A percentile compares a stretch with the other conserved stretches of the same genome.
These are phyloP conservation scores for Ashinkailepas kermadecensis DNA, from an alignment of 2,888 invertebrate genomes.

Conservation along the genomic window DNA sequence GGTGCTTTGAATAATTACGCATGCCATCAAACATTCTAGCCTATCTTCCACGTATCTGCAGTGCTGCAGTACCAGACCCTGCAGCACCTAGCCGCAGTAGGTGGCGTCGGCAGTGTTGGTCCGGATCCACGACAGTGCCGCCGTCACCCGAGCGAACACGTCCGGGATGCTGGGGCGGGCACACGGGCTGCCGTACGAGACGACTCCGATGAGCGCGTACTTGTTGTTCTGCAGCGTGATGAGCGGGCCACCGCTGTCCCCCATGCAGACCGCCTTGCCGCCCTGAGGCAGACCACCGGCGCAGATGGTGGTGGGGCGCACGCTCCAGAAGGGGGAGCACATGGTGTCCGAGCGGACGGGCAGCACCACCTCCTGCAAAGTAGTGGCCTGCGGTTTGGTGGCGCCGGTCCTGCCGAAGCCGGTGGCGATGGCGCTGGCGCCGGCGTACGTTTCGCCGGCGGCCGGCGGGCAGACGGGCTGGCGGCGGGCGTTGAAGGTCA, in stretches of 20 bases:
- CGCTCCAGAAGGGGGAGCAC: background rate
- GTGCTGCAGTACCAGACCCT: no score
- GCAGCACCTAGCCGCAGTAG: background rate
- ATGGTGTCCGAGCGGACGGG: background rate
- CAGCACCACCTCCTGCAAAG: background rate
- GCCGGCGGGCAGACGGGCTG: background rate
- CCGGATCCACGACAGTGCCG: constrained; percentile 12
- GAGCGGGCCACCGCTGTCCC: constrained; percentile 21
- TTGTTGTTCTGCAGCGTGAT: constrained; percentile 19
- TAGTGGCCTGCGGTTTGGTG: background rate
- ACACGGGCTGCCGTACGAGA: constrained; percentile 18
- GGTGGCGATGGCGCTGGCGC: background rate
- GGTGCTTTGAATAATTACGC: no score
- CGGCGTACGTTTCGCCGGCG: background rate
- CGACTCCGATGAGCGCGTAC: constrained; percentile 15
- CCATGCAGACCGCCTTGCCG: constrained; percentile 2
- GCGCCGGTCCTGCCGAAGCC: background rate
- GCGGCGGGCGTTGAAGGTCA: background rate
- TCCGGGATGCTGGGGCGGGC: constrained; percentile 2
- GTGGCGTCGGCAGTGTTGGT: background rate
- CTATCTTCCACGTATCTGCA: no score
- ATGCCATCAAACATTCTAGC: no score
- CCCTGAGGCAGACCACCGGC: background rate
- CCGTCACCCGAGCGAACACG: constrained; percentile 11
- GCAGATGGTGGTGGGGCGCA: background rate